A percentile compares a stretch with the other conserved stretches of the same genome.
Evolutionary conservation across 1,140 invertebrate genomes (phyloP).

Genomic region (Trissolcus basalis): DNA sequence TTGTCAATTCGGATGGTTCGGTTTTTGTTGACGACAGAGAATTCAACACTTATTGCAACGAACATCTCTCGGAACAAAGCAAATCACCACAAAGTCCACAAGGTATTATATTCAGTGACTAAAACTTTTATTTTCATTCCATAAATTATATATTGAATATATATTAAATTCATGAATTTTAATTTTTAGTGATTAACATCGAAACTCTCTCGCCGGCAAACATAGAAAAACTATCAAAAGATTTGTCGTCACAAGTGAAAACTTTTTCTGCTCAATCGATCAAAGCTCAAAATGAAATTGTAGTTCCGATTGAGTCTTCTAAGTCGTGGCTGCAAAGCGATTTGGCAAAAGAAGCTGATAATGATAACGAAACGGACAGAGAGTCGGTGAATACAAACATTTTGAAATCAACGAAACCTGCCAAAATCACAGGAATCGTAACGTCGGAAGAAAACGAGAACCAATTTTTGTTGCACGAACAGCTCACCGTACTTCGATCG

Average conservation of each 20-base stretch:
- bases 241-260: constrained; percentile 28
- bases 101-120: too few relatives aligned
- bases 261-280: constrained; percentile 24
- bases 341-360: constrained; percentile 48
- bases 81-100: constrained; percentile 61
- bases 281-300: constrained; percentile 58
- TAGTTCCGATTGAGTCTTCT: constrained; percentile 55
- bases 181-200: constrained; percentile 63
- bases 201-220: constrained; percentile 54
- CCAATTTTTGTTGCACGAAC: constrained; percentile 66
- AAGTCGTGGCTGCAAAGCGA: constrained; percentile 63
- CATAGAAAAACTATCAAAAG: constrained; percentile 60
- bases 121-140: too few relatives aligned
- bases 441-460: constrained; percentile 65
- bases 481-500: constrained; percentile 67
- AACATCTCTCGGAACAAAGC: constrained; percentile 60
- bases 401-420: constrained; percentile 28
- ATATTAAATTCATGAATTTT: too few relatives aligned
- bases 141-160: too few relatives aligned
- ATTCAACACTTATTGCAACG: constrained; percentile 67
- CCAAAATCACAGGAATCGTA: constrained; percentile 50
- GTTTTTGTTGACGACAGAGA: constrained; percentile 71
- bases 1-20: constrained; percentile 69
- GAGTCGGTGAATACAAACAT: constrained; percentile 51
- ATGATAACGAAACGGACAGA: constrained; percentile 61